These are phyloP conservation scores for Tenthredo amoena DNA, from an alignment of 2,888 invertebrate species.

Conservation along the genomic window DNA sequence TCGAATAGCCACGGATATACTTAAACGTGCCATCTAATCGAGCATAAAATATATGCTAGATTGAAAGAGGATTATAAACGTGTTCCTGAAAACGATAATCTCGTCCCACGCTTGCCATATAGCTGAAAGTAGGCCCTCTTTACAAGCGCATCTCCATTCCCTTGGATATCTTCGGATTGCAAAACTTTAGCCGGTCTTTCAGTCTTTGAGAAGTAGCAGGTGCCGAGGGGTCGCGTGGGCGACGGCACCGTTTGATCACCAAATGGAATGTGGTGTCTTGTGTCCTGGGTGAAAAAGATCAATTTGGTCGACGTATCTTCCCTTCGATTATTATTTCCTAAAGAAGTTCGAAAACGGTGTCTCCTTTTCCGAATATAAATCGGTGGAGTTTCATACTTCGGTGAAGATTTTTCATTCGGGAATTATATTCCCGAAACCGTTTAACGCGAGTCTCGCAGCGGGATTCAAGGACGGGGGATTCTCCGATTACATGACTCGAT, in stretches of 20 bases:
- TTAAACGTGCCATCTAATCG: neutral
- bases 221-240: slow-evolving; percentile 24
- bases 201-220: slow-evolving; percentile 23
- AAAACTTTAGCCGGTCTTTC: slow-evolving; percentile 22
- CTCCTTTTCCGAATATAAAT: neutral
- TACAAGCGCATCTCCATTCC: neutral
- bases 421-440: neutral
- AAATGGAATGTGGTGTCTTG: neutral
- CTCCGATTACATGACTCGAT: slow-evolving; percentile 8
- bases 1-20: neutral
- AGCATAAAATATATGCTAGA: slow-evolving; percentile 25
- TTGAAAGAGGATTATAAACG: slow-evolving; percentile 1
- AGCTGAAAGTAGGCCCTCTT: slow-evolving; percentile 19
- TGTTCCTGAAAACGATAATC: slow-evolving; percentile 31
- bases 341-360: neutral
- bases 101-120: slow-evolving; percentile 28
- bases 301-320: neutral
- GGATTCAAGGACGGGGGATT: neutral
- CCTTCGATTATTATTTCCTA: neutral
- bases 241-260: slow-evolving; percentile 10
- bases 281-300: neutral
- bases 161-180: slow-evolving; percentile 25
- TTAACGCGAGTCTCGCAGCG: neutral
- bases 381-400: neutral
- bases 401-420: neutral